Conservation (phyloP, 2,797 vertebrate species). For the Orientallactaga sibirica region DNA sequence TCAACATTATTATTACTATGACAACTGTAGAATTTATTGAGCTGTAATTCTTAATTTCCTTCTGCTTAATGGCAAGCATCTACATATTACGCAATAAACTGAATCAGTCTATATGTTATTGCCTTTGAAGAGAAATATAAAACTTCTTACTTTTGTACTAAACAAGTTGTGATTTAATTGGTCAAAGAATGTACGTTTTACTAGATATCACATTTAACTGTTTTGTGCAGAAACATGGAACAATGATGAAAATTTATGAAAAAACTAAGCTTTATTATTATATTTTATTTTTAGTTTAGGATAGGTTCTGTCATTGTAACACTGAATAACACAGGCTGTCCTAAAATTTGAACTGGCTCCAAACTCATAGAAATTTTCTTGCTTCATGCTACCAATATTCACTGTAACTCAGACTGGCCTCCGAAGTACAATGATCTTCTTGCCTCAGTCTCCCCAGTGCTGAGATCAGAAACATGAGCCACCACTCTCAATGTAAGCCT, state of each 20-base stretch:
- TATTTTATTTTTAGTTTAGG: background rate
- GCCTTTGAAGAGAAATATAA: background rate
- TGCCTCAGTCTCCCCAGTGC: background rate
- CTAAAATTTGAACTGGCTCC: no score
- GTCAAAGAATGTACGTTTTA: slow-evolving; percentile 17
- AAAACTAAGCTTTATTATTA: background rate
- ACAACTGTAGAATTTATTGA: background rate
- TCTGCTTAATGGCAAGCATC: background rate
- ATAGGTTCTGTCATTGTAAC: no score
- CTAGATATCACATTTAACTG: background rate
- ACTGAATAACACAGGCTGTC: background rate
- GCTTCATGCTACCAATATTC: no score
- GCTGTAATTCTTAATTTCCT: background rate
- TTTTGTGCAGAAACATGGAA: background rate
- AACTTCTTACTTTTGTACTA: slow-evolving; percentile 8
- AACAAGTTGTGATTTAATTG: background rate
- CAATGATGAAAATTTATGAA: background rate
- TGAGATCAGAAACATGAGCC: background rate
- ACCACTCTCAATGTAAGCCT: background rate
- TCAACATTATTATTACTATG: background rate
- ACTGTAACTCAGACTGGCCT: background rate
- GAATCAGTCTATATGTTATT: background rate
- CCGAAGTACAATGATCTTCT: background rate
- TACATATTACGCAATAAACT: background rate
- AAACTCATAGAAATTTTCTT: background rate